A percentile compares a stretch with the other conserved stretches of the same genome.
Conservation (phyloP, 2,888 invertebrate genomes). For the Lepas anatifera region DNA sequence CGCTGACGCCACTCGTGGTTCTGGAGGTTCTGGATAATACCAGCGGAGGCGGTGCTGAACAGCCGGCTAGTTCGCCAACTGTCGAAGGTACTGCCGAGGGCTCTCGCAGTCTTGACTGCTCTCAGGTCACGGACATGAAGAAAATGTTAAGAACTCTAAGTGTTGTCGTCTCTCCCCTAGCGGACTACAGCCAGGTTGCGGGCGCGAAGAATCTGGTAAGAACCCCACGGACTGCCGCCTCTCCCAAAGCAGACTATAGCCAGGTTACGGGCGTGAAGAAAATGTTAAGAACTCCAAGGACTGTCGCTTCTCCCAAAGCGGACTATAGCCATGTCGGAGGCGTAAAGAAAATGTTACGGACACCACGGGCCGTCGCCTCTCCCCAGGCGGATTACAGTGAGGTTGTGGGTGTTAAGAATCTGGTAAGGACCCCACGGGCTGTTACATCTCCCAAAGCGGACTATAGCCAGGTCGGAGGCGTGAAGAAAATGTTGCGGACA, state of each 20-base stretch:
- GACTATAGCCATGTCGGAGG: not conserved
- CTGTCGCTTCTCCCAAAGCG: not conserved
- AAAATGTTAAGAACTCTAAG: too few species aligned
- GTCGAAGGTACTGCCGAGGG: too few species aligned
- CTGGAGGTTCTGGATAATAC: too few species aligned
- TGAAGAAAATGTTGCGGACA: not conserved
- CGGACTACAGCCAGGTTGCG: slow-evolving; percentile 21
- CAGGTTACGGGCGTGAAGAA: not conserved
- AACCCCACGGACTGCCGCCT: slow-evolving; percentile 9
- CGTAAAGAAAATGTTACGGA: not conserved
- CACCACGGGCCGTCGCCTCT: slow-evolving; percentile 9
- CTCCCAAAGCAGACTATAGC: not conserved
- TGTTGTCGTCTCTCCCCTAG: too few species aligned
- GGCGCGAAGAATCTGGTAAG: slow-evolving; percentile 21
- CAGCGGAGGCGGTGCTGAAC: too few species aligned
- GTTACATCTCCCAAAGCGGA: not conserved
- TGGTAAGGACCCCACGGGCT: slow-evolving; percentile 14
- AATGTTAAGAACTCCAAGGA: slow-evolving; percentile 13
- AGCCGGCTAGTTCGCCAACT: too few species aligned
- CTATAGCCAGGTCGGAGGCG: not conserved
- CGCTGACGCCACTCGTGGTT: too few species aligned
- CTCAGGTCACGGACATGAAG: too few species aligned
- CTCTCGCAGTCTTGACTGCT: too few species aligned
- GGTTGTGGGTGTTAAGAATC: not conserved
- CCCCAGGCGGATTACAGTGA: not conserved